Percentiles rank a stretch among this genome's conserved stretches.
Evolutionary conservation across 2,888 invertebrate species (phyloP).

Genomic region (Lithophane leautieri): DNA sequence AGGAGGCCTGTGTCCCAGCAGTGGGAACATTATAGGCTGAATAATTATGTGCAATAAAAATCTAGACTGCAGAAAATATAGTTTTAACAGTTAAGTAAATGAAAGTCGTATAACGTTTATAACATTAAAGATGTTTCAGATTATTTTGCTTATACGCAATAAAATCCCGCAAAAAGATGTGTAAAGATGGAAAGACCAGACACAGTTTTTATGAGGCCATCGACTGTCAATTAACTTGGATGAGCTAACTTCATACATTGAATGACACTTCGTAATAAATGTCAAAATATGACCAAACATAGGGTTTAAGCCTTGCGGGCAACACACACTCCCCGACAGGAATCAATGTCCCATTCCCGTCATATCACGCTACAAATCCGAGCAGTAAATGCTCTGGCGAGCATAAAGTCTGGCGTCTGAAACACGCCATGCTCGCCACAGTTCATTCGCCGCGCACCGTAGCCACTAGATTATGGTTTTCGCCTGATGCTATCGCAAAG

Average conservation of each 20-base stretch:
- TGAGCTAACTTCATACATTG: not conserved
- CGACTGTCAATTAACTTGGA: not conserved
- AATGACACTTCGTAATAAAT: not conserved
- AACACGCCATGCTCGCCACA: conserved; percentile 16
- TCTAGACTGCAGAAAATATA: no score
- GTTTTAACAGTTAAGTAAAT: not conserved
- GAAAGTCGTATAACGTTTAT: no score
- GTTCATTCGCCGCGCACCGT: not conserved
- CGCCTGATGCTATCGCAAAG: conserved; percentile 34
- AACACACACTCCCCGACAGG: not conserved
- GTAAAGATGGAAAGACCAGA: no score
- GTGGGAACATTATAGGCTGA: no score
- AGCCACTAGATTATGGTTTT: conserved; percentile 38
- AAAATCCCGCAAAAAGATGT: no score
- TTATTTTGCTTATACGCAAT: no score
- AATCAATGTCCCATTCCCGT: conserved; percentile 3
- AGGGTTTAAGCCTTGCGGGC: no score
- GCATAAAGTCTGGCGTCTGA: conserved; percentile 18
- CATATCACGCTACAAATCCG: conserved; percentile 20
- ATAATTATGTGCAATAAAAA: not conserved
- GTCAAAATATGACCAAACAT: not conserved
- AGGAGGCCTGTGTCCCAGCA: no score
- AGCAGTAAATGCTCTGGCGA: conserved; percentile 18
- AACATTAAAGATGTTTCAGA: no score
- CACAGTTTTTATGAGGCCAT: not conserved